Conservation (phyloP, 2,113 vertebrate species). For the Halichoerus grypus region DNA sequence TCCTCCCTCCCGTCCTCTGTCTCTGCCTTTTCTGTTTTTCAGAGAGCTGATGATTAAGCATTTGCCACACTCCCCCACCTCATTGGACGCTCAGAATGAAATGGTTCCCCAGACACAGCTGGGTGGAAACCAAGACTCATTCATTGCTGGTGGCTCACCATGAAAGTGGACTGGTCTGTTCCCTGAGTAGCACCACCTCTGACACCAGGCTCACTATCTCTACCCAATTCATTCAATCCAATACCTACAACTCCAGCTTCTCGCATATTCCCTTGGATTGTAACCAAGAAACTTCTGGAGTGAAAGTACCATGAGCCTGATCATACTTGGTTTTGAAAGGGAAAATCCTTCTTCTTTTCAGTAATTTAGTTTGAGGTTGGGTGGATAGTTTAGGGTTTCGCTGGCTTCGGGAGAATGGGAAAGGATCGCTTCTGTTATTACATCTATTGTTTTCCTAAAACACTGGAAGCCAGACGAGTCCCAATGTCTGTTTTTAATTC, state of each 20-base stretch:
- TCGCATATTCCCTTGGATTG: not conserved
- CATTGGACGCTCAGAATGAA: not conserved
- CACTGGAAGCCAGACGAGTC: not conserved
- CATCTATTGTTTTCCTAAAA: not conserved
- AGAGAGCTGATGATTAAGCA: not conserved
- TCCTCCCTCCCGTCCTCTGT: not conserved
- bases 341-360: not conserved
- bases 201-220: not conserved
- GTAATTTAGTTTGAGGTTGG: conserved; percentile 1
- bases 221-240: not conserved
- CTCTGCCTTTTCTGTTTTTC: not conserved
- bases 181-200: not conserved
- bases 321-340: conserved; percentile 13
- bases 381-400: not conserved
- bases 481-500: conserved; percentile 11
- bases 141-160: not conserved
- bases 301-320: not conserved
- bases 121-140: not conserved
- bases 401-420: not conserved
- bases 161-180: not conserved
- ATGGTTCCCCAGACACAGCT: not conserved
- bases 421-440: not conserved
- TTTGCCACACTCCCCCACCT: not conserved
- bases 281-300: not conserved
- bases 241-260: not conserved